Percentiles rank a stretch among this genome's conserved stretches.
phyloP scores from a whole-genome alignment of 2,888 invertebrate species.

The Xestia c-nigrum region DNA sequence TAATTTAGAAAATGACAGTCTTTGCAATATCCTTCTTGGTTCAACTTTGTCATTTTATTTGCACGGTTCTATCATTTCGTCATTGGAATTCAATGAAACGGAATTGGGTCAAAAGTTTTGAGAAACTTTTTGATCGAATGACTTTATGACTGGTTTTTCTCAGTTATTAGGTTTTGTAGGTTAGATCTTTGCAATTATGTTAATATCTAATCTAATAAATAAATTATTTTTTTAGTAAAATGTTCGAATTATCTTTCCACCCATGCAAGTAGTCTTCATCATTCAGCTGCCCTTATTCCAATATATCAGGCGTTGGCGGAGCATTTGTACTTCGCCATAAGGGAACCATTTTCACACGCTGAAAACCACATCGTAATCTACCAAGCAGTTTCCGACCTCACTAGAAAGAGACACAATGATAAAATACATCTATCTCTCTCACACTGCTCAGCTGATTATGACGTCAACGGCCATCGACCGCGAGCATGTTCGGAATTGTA shows the following conservation, averaged over 20 bases:
- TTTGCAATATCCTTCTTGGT: constrained; percentile 60
- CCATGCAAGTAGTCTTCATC: background rate
- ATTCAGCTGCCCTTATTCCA: background rate
- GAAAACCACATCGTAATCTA: constrained; percentile 41
- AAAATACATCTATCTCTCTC: constrained; percentile 46
- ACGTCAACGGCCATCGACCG: constrained; percentile 87
- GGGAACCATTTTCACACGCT: constrained; percentile 9
- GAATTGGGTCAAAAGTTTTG: constrained; percentile 20
- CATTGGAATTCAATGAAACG: constrained; percentile 27
- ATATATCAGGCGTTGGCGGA: background rate
- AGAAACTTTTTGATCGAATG: constrained; percentile 2
- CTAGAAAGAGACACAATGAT: constrained; percentile 52
- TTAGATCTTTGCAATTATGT: background rate
- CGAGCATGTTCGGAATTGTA: constrained; percentile 71
- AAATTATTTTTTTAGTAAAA: background rate
- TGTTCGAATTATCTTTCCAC: background rate
- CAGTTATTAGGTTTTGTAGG: background rate
- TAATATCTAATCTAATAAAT: no score
- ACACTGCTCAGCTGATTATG: constrained; percentile 82
- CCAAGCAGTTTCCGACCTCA: constrained; percentile 38
- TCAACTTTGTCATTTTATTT: constrained; percentile 30
- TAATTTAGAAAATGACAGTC: constrained; percentile 48
- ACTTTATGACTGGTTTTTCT: background rate
- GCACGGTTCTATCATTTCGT: constrained; percentile 18
- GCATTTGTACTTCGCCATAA: background rate